These are phyloP conservation scores for Eunapius fragilis DNA, from an alignment of 37 sponge, comb jelly and placozoan species.

Conservation along the genomic window DNA sequence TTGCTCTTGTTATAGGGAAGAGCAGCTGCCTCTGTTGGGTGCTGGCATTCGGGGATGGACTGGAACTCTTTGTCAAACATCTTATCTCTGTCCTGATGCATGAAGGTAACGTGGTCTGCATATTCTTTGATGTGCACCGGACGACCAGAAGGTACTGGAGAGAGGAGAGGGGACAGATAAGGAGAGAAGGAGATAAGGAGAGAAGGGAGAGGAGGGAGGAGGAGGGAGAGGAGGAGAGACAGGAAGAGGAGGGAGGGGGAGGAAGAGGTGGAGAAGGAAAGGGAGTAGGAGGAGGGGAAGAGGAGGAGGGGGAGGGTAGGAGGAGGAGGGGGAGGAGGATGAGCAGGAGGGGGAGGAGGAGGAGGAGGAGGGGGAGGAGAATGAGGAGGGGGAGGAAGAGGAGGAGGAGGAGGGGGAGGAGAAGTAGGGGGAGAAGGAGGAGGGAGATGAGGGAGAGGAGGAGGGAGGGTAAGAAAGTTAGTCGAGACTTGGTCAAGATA, in stretches of 20 bases:
- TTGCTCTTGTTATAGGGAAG: conserved; percentile 33
- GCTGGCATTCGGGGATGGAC: neutral
- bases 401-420: no score
- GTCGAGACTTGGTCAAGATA: no score
- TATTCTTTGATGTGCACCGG: conserved; percentile 41
- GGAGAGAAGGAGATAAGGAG: neutral
- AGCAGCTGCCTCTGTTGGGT: conserved; percentile 32
- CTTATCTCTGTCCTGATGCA: conserved; percentile 68
- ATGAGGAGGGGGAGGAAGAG: no score
- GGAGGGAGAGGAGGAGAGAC: neutral
- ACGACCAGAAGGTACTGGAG: conserved; percentile 13
- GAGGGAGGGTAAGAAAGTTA: no score
- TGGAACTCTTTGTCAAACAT: conserved; percentile 79
- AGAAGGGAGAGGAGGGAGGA: neutral
- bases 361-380: neutral
- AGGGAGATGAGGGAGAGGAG: neutral
- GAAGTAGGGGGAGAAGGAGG: no score
- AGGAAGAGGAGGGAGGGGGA: neutral
- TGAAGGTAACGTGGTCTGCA: conserved; percentile 57
- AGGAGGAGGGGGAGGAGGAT: conserved; percentile 1
- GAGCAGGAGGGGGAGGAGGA: neutral
- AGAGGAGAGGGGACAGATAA: neutral
- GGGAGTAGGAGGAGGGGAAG: neutral
- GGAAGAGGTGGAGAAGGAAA: neutral
- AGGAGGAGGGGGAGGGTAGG: conserved; percentile 2